Evolutionary conservation across 2,113 vertebrate genomes (phyloP).

Genomic region (Thryonomys swinderianus): DNA sequence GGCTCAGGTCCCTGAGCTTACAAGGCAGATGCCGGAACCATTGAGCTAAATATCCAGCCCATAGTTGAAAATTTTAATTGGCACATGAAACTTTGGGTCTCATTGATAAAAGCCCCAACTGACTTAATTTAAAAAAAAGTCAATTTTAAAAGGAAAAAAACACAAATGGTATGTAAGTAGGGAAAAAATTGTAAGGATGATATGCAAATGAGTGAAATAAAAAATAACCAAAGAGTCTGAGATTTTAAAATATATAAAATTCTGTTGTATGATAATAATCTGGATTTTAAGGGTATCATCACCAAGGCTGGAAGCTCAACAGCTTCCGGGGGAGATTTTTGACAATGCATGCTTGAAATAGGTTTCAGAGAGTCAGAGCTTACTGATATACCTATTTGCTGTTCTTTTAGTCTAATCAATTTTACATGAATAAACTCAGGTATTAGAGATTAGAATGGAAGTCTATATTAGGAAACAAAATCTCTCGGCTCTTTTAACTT

Average conservation of each 20-base stretch:
- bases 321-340: background rate
- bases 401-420: conserved; percentile 20
- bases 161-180: background rate
- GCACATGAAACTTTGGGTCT: conserved; percentile 24
- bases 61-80: conserved; percentile 27
- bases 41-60: too few relatives aligned
- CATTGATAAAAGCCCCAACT: background rate
- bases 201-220: conserved; percentile 30
- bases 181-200: conserved; percentile 14
- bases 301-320: background rate
- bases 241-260: conserved; percentile 57
- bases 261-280: conserved; percentile 12
- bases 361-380: background rate
- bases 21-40: too few relatives aligned
- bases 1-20: too few relatives aligned
- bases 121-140: conserved; percentile 11
- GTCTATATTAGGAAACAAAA: conserved; percentile 20
- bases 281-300: background rate
- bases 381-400: conserved; percentile 13
- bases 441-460: background rate
- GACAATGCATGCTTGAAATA: background rate
- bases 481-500: conserved; percentile 23
- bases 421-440: conserved; percentile 29
- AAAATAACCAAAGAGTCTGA: conserved; percentile 31
- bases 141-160: background rate